phyloP scores from a whole-genome alignment of 2,113 vertebrate species.

The Neotragus pygmaeus region DNA sequence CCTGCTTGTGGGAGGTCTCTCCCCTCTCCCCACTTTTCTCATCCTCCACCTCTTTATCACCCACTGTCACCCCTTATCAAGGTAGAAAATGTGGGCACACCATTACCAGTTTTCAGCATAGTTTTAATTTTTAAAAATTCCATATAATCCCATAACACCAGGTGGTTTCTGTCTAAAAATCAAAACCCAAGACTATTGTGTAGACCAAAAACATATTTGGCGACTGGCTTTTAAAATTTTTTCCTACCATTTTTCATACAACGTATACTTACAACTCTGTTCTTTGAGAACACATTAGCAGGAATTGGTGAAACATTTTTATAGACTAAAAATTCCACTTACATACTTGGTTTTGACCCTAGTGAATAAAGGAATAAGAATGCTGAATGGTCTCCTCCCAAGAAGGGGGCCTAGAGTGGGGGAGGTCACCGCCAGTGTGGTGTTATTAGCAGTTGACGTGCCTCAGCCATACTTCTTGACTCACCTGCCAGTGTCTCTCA shows the following conservation, averaged over 20 bases:
- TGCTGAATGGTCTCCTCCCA: background rate
- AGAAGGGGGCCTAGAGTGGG: background rate
- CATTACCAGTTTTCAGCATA: background rate
- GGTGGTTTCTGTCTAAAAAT: background rate
- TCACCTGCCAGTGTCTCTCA: background rate
- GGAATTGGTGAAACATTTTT: background rate
- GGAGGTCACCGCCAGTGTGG: background rate
- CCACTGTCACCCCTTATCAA: background rate
- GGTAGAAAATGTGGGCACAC: background rate
- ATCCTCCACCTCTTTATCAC: background rate
- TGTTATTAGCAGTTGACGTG: background rate
- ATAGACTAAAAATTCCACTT: background rate
- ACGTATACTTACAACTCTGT: background rate
- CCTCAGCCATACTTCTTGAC: background rate
- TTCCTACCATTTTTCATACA: background rate
- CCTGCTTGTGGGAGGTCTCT: background rate
- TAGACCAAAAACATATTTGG: background rate
- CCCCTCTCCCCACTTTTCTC: background rate
- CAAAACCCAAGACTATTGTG: background rate
- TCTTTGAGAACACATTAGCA: background rate
- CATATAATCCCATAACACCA: background rate
- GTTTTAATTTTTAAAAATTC: background rate
- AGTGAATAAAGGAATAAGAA: background rate
- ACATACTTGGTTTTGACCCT: constrained; percentile 4
- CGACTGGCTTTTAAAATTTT: background rate